phyloP scores from a whole-genome alignment of 2,113 vertebrate species.

The Rattus rattus region DNA sequence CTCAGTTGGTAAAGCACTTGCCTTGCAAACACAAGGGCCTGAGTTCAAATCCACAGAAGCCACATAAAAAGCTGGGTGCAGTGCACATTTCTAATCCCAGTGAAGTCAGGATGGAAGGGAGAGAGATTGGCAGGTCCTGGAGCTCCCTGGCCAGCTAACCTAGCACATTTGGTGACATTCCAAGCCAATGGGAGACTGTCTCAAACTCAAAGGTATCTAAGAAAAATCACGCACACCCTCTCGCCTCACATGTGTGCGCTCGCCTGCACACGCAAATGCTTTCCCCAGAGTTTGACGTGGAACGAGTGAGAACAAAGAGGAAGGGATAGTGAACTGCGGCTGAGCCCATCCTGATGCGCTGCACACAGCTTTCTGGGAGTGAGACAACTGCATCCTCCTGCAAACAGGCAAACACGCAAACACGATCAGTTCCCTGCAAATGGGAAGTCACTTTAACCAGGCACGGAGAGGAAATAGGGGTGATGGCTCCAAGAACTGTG shows the following conservation, averaged over 20 bases:
- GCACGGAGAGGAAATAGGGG: not conserved
- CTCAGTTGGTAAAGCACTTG: not conserved
- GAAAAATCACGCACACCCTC: not conserved
- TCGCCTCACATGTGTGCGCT: not conserved
- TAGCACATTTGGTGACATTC: not conserved
- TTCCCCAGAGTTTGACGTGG: not conserved
- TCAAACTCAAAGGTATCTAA: not conserved
- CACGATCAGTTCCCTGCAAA: not conserved
- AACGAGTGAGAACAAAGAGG: constrained; percentile 10
- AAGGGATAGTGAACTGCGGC: not conserved
- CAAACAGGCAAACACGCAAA: not conserved
- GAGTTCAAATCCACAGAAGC: not conserved
- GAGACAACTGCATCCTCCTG: not conserved
- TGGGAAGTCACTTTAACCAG: not conserved
- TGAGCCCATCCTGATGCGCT: not conserved
- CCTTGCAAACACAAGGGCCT: not conserved
- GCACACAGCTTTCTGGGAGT: constrained; percentile 25
- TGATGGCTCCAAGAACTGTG: not conserved
- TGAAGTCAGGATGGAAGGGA: too few relatives aligned
- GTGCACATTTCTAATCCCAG: too few relatives aligned
- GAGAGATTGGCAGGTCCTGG: not conserved
- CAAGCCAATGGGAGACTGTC: not conserved
- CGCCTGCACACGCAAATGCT: not conserved
- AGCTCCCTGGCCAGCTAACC: not conserved
- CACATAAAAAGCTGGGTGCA: not conserved